Evolutionary conservation across 2,888 invertebrate genomes (phyloP).

Genomic region (Eristalis tenax): DNA sequence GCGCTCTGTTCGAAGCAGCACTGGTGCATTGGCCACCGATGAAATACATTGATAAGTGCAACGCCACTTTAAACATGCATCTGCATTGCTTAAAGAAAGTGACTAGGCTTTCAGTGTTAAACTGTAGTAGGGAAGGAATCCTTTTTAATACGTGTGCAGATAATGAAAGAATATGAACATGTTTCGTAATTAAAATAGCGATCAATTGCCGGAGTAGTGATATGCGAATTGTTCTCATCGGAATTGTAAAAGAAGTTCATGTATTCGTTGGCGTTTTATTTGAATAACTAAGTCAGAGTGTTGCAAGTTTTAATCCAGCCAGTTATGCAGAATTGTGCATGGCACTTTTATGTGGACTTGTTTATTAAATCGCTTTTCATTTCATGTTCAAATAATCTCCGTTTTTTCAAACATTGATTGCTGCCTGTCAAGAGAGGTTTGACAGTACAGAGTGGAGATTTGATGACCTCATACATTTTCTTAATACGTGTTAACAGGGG

Average conservation of each 20-base stretch:
- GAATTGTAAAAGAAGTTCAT: background rate
- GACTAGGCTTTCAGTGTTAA: background rate
- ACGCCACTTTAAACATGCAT: background rate
- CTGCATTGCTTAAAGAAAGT: slow-evolving; percentile 1
- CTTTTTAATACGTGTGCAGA: background rate
- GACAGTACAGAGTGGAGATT: too few relatives aligned
- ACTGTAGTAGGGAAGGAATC: slow-evolving; percentile 2
- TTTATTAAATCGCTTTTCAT: too few relatives aligned
- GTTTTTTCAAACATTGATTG: too few relatives aligned
- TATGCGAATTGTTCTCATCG: background rate
- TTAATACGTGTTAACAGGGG: too few relatives aligned
- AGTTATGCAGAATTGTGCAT: background rate
- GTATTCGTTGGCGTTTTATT: background rate
- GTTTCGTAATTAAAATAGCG: background rate
- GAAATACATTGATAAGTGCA: slow-evolving; percentile 21
- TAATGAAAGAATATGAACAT: background rate
- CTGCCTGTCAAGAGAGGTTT: too few relatives aligned
- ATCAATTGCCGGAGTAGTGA: background rate
- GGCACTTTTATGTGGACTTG: background rate
- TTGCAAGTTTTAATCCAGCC: background rate
- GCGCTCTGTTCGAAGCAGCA: background rate
- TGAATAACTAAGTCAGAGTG: background rate
- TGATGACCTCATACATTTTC: too few relatives aligned
- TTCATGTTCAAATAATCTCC: too few relatives aligned
- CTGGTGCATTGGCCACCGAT: slow-evolving; percentile 3